These are phyloP conservation scores for Sebastes diaconus DNA, from an alignment of 2,797 vertebrate genomes.

Conservation along the genomic window DNA sequence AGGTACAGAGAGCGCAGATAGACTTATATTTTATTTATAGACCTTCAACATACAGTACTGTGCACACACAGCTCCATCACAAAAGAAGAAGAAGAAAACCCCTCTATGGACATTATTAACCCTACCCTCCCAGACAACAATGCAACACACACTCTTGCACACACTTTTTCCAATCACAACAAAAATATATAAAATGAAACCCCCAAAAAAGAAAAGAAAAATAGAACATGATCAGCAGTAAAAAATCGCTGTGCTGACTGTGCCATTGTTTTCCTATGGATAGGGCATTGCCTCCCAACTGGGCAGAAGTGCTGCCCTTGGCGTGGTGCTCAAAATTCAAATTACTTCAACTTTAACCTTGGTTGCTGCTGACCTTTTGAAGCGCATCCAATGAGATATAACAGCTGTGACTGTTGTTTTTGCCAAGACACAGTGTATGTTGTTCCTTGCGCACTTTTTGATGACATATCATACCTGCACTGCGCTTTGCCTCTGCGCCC, in stretches of 20 bases:
- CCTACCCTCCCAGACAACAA: neutral
- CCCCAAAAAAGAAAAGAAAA: neutral
- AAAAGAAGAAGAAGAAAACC: neutral
- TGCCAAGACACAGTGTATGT: neutral
- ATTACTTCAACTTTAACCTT: too few species aligned
- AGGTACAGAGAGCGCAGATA: neutral
- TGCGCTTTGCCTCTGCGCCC: neutral
- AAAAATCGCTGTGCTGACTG: too few species aligned
- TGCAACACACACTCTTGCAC: neutral
- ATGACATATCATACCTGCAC: neutral
- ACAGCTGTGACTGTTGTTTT: neutral
- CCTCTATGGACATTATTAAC: neutral
- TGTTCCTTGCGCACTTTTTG: neutral
- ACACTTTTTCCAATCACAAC: neutral
- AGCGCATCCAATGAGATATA: neutral
- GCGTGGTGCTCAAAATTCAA: too few species aligned
- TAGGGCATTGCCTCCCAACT: too few species aligned
- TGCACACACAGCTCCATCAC: neutral
- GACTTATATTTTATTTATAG: conserved; percentile 31
- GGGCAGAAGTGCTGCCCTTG: too few species aligned
- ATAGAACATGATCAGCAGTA: neutral
- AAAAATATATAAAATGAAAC: neutral
- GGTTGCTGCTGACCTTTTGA: neutral
- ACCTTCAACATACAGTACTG: neutral
- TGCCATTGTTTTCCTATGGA: too few species aligned